Conservation (phyloP, 2,888 invertebrate genomes). For the Torymus aiolomorphi region DNA sequence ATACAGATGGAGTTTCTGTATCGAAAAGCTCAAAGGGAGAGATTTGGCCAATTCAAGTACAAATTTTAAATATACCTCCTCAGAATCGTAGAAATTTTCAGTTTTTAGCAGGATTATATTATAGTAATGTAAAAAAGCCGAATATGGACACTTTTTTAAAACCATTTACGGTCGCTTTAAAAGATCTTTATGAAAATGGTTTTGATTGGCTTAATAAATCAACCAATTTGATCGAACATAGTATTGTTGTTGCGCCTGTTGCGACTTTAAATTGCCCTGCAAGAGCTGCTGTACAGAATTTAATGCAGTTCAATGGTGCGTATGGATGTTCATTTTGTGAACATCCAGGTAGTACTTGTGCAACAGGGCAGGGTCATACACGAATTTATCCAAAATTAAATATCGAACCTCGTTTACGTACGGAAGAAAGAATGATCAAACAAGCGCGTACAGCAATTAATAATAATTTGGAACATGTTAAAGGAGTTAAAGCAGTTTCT, state of each 20-base stretch:
- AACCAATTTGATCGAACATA: not conserved
- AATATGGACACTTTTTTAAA: slow-evolving; percentile 22
- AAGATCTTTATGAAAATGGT: slow-evolving; percentile 9
- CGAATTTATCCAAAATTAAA: too few relatives aligned
- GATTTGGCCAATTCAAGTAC: slow-evolving; percentile 41
- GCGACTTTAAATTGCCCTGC: slow-evolving; percentile 43
- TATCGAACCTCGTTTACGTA: too few relatives aligned
- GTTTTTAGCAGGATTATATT: slow-evolving; percentile 40
- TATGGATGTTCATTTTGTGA: slow-evolving; percentile 13
- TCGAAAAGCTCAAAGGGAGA: slow-evolving; percentile 48
- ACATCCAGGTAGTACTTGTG: not conserved
- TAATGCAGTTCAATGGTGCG: slow-evolving; percentile 21
- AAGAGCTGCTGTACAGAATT: slow-evolving; percentile 35
- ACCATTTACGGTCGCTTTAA: slow-evolving; percentile 8
- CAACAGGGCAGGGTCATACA: too few relatives aligned
- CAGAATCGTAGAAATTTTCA: slow-evolving; percentile 27
- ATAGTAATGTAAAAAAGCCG: slow-evolving; percentile 39
- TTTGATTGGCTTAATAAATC: slow-evolving; percentile 16
- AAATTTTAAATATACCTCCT: slow-evolving; percentile 47
- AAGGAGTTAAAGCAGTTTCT: too few relatives aligned
- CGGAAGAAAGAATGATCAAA: too few relatives aligned
- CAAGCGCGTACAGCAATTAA: too few relatives aligned
- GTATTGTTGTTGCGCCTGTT: slow-evolving; percentile 43
- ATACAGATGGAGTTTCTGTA: slow-evolving; percentile 46
- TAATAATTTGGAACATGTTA: too few relatives aligned